These are phyloP conservation scores for Medauroidea extradentata DNA, from an alignment of 1,140 invertebrate species.

Conservation along the genomic window DNA sequence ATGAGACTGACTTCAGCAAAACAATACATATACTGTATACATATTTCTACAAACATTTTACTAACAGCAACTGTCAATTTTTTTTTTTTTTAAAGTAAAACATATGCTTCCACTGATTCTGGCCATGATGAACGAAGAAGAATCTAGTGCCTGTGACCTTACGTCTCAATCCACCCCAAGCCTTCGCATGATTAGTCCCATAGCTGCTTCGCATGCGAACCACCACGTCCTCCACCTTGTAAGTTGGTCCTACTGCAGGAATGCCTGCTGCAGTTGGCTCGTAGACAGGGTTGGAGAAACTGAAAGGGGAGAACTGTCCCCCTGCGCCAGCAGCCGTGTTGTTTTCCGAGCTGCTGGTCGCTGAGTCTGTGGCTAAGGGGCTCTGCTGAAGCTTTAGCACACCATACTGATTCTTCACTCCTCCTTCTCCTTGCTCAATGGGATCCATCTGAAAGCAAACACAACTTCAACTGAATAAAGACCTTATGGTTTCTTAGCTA, in stretches of 20 bases:
- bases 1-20: too few species aligned
- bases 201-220: slow-evolving; percentile 53
- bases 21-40: too few species aligned
- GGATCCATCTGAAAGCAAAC: slow-evolving; percentile 48
- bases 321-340: slow-evolving; percentile 29
- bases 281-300: slow-evolving; percentile 76
- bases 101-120: too few species aligned
- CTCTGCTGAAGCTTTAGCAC: slow-evolving; percentile 55
- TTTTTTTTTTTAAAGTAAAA: too few species aligned
- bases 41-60: too few species aligned
- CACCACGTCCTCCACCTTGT: slow-evolving; percentile 79
- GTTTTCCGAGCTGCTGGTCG: slow-evolving; percentile 18
- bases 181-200: slow-evolving; percentile 42
- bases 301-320: slow-evolving; percentile 55
- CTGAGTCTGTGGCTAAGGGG: slow-evolving; percentile 42
- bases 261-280: slow-evolving; percentile 57
- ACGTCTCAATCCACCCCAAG: slow-evolving; percentile 61
- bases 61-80: too few species aligned
- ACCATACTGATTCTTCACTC: slow-evolving; percentile 51
- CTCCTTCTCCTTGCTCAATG: slow-evolving; percentile 47
- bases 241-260: slow-evolving; percentile 50
- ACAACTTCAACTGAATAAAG: not conserved
- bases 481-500: too few species aligned
- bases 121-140: too few species aligned
- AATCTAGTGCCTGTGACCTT: slow-evolving; percentile 25